Evolutionary conservation across 2,113 vertebrate genomes (phyloP).

Genomic region (Paradoxurus hermaphroditus): DNA sequence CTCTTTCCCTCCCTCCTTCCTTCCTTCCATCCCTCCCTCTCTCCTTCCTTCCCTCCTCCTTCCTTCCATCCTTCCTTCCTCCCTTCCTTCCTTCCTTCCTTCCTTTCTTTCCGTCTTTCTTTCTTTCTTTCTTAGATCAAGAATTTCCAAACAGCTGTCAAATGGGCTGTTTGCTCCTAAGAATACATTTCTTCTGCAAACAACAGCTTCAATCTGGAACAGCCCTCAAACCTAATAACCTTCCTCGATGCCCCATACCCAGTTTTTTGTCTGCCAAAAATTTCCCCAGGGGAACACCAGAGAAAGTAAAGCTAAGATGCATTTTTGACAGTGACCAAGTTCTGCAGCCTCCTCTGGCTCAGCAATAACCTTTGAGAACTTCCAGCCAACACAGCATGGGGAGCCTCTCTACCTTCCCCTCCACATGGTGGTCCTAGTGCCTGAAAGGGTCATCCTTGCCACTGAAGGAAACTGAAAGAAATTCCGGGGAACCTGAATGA

Average conservation of each 20-base stretch:
- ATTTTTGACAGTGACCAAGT: background rate
- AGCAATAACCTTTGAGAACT: background rate
- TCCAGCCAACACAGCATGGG: rapidly evolving
- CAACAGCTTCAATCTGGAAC: slow-evolving; percentile 30
- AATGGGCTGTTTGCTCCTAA: background rate
- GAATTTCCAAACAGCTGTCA: background rate
- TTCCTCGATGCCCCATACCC: background rate
- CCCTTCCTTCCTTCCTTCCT: too few relatives aligned
- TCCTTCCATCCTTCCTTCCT: too few relatives aligned
- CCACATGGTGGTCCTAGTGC: background rate
- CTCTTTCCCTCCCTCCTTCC: too few relatives aligned
- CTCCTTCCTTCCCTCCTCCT: too few relatives aligned
- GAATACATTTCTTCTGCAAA: slow-evolving; percentile 33
- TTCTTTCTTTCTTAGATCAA: background rate
- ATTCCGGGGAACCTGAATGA: background rate
- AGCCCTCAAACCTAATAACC: background rate
- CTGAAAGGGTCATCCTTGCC: background rate
- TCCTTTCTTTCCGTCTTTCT: background rate
- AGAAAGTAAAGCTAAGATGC: background rate
- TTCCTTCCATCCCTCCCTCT: too few relatives aligned
- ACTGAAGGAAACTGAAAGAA: background rate
- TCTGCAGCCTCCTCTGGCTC: background rate
- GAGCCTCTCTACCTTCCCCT: background rate
- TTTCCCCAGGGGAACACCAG: background rate
- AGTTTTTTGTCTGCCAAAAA: background rate